phyloP scores from a whole-genome alignment of 2,797 vertebrate species.

The Scarus forsteni region DNA sequence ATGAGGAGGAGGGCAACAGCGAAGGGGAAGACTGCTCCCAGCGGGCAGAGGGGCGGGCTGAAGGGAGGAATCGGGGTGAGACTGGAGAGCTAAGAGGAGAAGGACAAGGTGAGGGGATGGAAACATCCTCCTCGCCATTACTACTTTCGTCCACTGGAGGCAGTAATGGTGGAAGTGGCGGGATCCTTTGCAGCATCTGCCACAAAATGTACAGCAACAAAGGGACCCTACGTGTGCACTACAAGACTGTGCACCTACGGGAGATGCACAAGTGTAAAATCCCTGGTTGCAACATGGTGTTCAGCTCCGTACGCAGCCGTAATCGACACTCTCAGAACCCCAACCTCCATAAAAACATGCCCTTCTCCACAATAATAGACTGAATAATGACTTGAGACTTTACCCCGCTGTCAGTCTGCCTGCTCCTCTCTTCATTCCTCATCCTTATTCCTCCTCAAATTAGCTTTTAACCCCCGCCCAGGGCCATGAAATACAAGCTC shows the following conservation, averaged over 20 bases:
- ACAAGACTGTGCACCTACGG: slow-evolving; percentile 97
- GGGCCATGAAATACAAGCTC: slow-evolving; percentile 65
- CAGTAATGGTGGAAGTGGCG: slow-evolving; percentile 88
- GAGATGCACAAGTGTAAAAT: slow-evolving; percentile 99
- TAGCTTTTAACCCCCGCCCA: slow-evolving; percentile 60
- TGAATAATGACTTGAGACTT: slow-evolving; percentile 79
- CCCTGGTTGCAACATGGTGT: slow-evolving; percentile 98
- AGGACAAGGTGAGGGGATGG: slow-evolving; percentile 65
- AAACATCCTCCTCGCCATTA: slow-evolving; percentile 85
- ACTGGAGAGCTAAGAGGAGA: slow-evolving; percentile 60
- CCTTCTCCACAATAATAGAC: slow-evolving; percentile 93
- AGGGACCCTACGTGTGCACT: slow-evolving; percentile 97
- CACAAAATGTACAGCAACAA: slow-evolving; percentile 99
- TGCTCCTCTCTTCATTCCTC: slow-evolving; percentile 60
- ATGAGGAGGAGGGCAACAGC: slow-evolving; percentile 84
- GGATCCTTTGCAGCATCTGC: slow-evolving; percentile 98
- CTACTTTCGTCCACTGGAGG: slow-evolving; percentile 87
- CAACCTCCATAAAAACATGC: slow-evolving; percentile 97
- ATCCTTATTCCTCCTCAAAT: slow-evolving; percentile 67
- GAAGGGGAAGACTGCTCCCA: slow-evolving; percentile 93
- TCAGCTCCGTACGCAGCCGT: slow-evolving; percentile 96
- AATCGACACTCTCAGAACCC: slow-evolving; percentile 99
- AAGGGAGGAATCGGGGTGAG: slow-evolving; percentile 71
- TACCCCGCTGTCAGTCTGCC: slow-evolving; percentile 66
- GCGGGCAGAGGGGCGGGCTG: slow-evolving; percentile 72